Conservation (phyloP, 2,797 vertebrate species). For the Oreochromis mossambicus region DNA sequence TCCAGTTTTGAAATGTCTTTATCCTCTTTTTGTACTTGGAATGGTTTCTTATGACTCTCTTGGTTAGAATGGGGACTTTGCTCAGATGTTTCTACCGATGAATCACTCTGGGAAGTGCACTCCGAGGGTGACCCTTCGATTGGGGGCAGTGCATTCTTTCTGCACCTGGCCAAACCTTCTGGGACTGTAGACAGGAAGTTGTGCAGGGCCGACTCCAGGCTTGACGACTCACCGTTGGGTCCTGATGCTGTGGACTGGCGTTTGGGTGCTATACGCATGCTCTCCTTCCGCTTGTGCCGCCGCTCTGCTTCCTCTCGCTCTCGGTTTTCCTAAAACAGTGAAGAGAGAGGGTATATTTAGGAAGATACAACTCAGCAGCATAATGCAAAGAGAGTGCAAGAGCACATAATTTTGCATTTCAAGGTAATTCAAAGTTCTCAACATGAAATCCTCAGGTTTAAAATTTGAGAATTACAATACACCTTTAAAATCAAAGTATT, state of each 20-base stretch:
- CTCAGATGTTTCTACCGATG: neutral
- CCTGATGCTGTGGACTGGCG: conserved; percentile 56
- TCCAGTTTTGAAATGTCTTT: neutral
- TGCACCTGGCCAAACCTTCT: conserved; percentile 31
- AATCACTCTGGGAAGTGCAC: neutral
- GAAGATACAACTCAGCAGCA: neutral
- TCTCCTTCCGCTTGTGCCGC: conserved; percentile 54
- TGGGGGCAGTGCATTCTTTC: conserved; percentile 7
- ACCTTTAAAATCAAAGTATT: neutral
- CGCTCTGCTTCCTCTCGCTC: conserved; percentile 68
- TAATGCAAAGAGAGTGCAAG: neutral
- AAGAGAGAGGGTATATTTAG: neutral
- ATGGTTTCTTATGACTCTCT: conserved; percentile 18
- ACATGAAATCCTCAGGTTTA: neutral
- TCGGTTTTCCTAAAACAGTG: conserved; percentile 66
- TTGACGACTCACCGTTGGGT: neutral
- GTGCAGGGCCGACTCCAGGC: conserved; percentile 69
- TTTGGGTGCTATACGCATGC: conserved; percentile 35
- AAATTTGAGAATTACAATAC: neutral
- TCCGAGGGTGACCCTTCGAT: conserved; percentile 11
- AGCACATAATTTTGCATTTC: neutral
- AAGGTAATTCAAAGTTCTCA: neutral
- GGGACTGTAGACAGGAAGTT: conserved; percentile 58
- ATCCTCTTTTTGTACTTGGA: conserved; percentile 2
- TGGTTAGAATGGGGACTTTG: neutral